Evolutionary conservation across 1,140 invertebrate species (phyloP).

Genomic region (Nylanderia fulva): DNA sequence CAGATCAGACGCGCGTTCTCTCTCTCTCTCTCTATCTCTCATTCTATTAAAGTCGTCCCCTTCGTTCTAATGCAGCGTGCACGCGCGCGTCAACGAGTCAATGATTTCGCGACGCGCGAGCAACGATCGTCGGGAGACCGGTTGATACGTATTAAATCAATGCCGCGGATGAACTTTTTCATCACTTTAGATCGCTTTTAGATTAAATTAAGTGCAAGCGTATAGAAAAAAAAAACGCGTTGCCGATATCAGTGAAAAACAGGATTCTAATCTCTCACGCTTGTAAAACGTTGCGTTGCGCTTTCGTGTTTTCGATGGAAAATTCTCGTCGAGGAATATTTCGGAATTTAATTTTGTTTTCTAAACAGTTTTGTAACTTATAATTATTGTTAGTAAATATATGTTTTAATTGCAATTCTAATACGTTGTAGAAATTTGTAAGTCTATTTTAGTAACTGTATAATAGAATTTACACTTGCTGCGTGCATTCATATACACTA

Average conservation of each 20-base stretch:
- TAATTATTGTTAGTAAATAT: not conserved
- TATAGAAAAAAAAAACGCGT: slow-evolving; percentile 11
- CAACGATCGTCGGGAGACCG: slow-evolving; percentile 14
- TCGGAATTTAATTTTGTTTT: not conserved
- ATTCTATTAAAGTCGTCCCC: slow-evolving; percentile 58
- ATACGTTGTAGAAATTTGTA: not conserved
- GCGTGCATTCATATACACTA: not conserved
- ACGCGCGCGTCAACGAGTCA: slow-evolving; percentile 33
- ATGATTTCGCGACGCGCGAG: slow-evolving; percentile 27
- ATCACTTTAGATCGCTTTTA: slow-evolving; percentile 11
- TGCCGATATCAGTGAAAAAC: slow-evolving; percentile 17
- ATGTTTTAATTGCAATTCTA: not conserved
- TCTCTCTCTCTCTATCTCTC: too few species aligned
- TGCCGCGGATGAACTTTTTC: slow-evolving; percentile 18
- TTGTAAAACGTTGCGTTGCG: not conserved
- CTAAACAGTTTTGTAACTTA: not conserved
- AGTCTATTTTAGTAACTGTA: not conserved
- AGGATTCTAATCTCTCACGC: not conserved
- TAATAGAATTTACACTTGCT: not conserved
- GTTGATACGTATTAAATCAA: slow-evolving; percentile 40
- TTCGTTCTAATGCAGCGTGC: not conserved
- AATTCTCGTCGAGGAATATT: not conserved
- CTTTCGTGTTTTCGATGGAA: not conserved
- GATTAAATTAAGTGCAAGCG: not conserved
- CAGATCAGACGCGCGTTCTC: slow-evolving; percentile 72